Conservation (phyloP, 2,888 invertebrate species). For the Perizoma affinitatum region DNA sequence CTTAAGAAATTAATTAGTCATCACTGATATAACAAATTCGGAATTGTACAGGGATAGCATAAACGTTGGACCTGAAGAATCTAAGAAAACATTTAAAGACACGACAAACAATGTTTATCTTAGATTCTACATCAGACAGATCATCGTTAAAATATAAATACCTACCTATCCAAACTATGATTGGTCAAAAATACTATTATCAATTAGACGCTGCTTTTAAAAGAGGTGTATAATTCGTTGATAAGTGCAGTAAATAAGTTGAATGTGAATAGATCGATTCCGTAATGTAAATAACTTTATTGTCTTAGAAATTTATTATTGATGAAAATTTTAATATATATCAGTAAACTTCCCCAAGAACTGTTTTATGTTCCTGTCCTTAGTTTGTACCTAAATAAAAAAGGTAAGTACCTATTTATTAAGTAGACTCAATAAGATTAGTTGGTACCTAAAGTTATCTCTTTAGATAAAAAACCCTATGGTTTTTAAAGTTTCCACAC, state of each 20-base stretch:
- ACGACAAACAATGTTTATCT: slow-evolving; percentile 10
- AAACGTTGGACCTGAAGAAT: slow-evolving; percentile 39
- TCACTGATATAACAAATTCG: slow-evolving; percentile 70
- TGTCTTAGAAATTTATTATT: slow-evolving; percentile 51
- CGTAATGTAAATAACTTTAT: slow-evolving; percentile 74
- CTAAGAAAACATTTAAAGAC: slow-evolving; percentile 44
- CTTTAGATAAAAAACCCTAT: slow-evolving; percentile 50
- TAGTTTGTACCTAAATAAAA: slow-evolving; percentile 80
- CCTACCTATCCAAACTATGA: slow-evolving; percentile 46
- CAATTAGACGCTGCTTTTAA: slow-evolving; percentile 62
- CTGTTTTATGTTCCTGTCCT: slow-evolving; percentile 82
- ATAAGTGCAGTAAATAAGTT: slow-evolving; percentile 71
- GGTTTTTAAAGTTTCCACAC: slow-evolving; percentile 64
- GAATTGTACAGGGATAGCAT: slow-evolving; percentile 82
- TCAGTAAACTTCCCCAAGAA: slow-evolving; percentile 75
- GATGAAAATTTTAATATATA: slow-evolving; percentile 79
- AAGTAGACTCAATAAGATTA: slow-evolving; percentile 55
- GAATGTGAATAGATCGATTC: slow-evolving; percentile 72
- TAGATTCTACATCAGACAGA: slow-evolving; percentile 22
- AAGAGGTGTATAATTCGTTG: slow-evolving; percentile 67
- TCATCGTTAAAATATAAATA: slow-evolving; percentile 51
- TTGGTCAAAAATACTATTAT: slow-evolving; percentile 23
- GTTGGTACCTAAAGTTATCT: slow-evolving; percentile 47
- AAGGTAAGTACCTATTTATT: slow-evolving; percentile 55
- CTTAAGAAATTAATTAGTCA: slow-evolving; percentile 30